Conservation (phyloP, 2,113 vertebrate species). For the Neomonachus schauinslandi region DNA sequence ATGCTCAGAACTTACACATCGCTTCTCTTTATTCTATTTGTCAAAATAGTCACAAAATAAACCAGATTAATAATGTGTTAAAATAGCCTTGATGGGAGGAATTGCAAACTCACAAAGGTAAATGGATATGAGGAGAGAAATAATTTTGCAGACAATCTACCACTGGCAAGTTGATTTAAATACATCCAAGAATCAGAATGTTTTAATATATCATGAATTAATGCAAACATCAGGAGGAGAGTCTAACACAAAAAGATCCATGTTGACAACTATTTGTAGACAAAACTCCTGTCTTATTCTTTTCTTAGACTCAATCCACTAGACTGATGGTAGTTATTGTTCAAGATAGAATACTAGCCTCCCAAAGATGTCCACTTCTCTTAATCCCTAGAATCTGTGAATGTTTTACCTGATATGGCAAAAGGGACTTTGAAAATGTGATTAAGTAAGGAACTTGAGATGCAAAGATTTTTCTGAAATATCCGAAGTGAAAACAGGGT, state of each 20-base stretch:
- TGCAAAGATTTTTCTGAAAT: background rate
- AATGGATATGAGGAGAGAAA: background rate
- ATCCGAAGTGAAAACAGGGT: background rate
- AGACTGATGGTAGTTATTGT: background rate
- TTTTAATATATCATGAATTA: background rate
- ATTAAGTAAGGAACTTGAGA: slow-evolving; percentile 16
- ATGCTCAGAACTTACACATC: background rate
- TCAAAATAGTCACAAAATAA: background rate
- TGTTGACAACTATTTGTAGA: background rate
- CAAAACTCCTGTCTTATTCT: background rate
- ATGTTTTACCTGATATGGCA: background rate
- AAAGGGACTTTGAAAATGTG: background rate
- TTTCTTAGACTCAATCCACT: background rate
- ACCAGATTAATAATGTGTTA: background rate
- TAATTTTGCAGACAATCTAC: background rate
- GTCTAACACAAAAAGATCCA: background rate
- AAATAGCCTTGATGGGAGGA: background rate
- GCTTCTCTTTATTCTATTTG: background rate
- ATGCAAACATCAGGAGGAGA: background rate
- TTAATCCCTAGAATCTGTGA: background rate
- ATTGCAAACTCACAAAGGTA: background rate
- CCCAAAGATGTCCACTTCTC: background rate
- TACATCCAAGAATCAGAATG: background rate
- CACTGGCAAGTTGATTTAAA: background rate
- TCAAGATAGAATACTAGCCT: background rate